phyloP scores from a whole-genome alignment of 2,113 vertebrate species.

The Anser cygnoides region DNA sequence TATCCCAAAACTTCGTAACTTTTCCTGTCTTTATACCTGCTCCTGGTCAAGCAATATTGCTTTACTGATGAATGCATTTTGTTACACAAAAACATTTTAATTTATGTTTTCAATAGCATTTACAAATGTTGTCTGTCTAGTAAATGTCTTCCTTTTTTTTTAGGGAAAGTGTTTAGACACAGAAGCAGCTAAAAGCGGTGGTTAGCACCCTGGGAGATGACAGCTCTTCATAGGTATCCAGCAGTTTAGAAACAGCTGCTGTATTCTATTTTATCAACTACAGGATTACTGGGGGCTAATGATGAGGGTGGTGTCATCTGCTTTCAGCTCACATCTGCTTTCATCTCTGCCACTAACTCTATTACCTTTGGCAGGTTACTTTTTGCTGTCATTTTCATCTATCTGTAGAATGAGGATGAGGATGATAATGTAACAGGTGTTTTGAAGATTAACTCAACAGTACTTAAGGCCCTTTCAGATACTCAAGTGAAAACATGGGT shows the following conservation, averaged over 20 bases:
- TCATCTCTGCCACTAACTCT: not conserved
- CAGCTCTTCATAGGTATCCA: not conserved
- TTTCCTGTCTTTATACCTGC: not conserved
- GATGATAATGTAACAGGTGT: conserved; percentile 33
- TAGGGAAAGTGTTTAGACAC: not conserved
- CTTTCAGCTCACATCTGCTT: not conserved
- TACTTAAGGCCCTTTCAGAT: conserved; percentile 28
- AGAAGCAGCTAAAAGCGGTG: not conserved
- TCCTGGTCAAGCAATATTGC: not conserved
- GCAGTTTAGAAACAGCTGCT: not conserved
- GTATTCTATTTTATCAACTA: not conserved
- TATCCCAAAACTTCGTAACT: not conserved
- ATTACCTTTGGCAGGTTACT: not conserved
- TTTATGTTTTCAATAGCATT: not conserved
- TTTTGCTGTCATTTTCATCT: not conserved
- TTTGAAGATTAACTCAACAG: conserved; percentile 37
- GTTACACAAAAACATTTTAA: not conserved
- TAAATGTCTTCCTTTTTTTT: not conserved
- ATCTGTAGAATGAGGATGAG: not conserved
- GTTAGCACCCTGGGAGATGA: not conserved
- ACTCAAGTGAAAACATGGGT: conserved; percentile 11
- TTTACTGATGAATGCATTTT: not conserved
- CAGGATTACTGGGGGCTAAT: not conserved
- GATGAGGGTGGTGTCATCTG: no score
- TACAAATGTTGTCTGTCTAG: not conserved